Evolutionary conservation across 2,113 vertebrate species (phyloP).

Genomic region (Pachycephala philippinensis): DNA sequence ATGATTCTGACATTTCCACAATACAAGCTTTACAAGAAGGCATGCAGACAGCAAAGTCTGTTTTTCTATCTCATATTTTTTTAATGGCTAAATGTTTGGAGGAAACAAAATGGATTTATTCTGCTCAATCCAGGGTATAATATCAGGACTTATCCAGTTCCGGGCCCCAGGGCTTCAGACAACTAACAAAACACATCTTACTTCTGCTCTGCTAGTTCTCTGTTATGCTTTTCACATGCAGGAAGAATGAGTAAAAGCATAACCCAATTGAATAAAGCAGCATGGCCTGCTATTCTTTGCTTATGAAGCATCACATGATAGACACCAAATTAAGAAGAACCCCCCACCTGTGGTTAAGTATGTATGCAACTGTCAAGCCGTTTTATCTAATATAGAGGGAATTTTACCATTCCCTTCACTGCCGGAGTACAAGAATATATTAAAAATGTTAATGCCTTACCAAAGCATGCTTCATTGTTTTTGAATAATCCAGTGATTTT

Average conservation of each 20-base stretch:
- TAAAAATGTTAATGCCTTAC: slow-evolving; percentile 7
- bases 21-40: slow-evolving; percentile 77
- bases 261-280: slow-evolving; percentile 74
- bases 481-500: neutral
- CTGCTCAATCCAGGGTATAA: slow-evolving; percentile 81
- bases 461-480: neutral
- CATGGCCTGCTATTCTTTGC: slow-evolving; percentile 71
- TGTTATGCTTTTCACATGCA: slow-evolving; percentile 88
- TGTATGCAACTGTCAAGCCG: neutral
- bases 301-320: slow-evolving; percentile 69
- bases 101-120: slow-evolving; percentile 88
- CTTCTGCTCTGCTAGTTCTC: slow-evolving; percentile 85
- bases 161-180: slow-evolving; percentile 88
- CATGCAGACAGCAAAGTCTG: slow-evolving; percentile 77
- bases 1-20: slow-evolving; percentile 84
- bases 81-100: slow-evolving; percentile 87
- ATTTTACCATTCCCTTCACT: neutral
- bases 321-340: slow-evolving; percentile 51
- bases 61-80: slow-evolving; percentile 85
- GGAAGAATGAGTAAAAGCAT: slow-evolving; percentile 76
- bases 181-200: slow-evolving; percentile 91
- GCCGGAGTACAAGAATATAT: neutral
- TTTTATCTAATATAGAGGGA: neutral
- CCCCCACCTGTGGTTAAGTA: slow-evolving; percentile 41
- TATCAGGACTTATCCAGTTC: slow-evolving; percentile 85